Base-by-base conservation (phyloP, 2,888 invertebrate species). In the Chymomyza caudatula region DNA sequence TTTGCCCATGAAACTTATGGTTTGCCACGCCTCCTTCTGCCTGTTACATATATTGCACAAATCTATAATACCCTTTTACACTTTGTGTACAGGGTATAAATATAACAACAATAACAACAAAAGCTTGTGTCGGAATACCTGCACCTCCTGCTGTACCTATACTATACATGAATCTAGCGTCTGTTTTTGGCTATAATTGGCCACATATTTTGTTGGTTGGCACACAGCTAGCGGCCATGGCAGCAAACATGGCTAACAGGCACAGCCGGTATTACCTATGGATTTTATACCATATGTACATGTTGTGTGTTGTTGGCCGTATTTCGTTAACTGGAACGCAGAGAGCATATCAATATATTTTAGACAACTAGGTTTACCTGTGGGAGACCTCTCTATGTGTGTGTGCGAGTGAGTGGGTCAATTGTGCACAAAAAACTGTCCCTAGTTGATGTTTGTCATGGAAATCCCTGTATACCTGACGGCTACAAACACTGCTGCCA, bases 101-200 rank as follows among this genome's bases (percentile, higher is more conserved):
- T n/a, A n/a, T n/a, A n/a, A n/a, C n/a, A n/a, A n/a, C n/a, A n/a
- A n/a, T n/a, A 37, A 37, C 2, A 4, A 8, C 11, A 11, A 4
- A 37, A 11, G 29, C 1, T 11, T 37, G 29, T 37, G 29, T 37
- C 11, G n/a, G n/a, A n/a, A n/a, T n/a, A n/a, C 0, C 29, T 37
- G 11, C 29, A 37, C 29, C n/a, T n/a, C n/a, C n/a, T n/a, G n/a
- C n/a, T n/a, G n/a, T n/a, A 29, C 8, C 29, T 29, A 8, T 29
- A 29, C 11, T 37, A 37, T 37, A 37, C 11, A 37, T 11, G 29
- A 8, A 37, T 4, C 29, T 37, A 37, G 29, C 79, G 85, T 84
- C 82, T 80, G 85, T 78, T 80, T 78, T 84, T 68, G 11, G 76
- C 85, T 81, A 80, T 80, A 80, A 80, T 80, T 80, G 79, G 79